These are phyloP conservation scores for Sardinella longiceps DNA, from an alignment of 2,797 vertebrate species.

Conservation along the genomic window DNA sequence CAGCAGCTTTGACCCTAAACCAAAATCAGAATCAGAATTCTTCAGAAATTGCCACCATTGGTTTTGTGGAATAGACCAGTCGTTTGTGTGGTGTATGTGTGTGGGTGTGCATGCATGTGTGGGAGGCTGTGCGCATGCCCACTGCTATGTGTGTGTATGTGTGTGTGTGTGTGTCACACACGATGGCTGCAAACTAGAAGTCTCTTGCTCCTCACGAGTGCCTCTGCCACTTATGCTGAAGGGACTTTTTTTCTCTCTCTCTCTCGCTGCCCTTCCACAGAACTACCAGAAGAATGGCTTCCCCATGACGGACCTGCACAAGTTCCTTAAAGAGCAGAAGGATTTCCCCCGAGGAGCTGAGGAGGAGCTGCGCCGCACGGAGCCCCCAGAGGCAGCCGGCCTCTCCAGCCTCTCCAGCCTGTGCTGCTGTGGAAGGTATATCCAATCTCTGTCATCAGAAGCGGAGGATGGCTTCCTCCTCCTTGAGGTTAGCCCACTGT, in stretches of 20 bases:
- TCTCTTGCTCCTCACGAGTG: not conserved
- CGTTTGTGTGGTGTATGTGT: not conserved
- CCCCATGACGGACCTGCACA: slow-evolving; percentile 88
- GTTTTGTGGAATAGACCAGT: not conserved
- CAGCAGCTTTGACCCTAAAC: too few relatives aligned
- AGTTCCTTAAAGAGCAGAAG: slow-evolving; percentile 81
- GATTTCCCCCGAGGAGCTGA: slow-evolving; percentile 57
- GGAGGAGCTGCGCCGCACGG: not conserved
- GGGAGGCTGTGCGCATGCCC: not conserved
- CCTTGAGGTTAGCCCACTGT: slow-evolving; percentile 65
- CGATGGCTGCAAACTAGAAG: not conserved
- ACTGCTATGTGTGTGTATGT: not conserved
- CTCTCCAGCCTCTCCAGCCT: slow-evolving; percentile 56
- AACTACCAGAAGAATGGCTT: slow-evolving; percentile 88
- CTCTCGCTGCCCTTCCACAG: slow-evolving; percentile 69
- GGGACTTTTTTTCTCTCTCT: slow-evolving; percentile 5
- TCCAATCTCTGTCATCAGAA: slow-evolving; percentile 63
- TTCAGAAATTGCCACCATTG: not conserved
- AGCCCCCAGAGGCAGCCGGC: slow-evolving; percentile 20
- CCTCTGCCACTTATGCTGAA: not conserved
- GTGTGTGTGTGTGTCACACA: not conserved
- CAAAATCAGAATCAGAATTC: not conserved
- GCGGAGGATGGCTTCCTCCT: slow-evolving; percentile 63
- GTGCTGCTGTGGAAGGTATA: slow-evolving; percentile 84
- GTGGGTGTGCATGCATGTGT: not conserved